A percentile compares a stretch with the other conserved stretches of the same genome.
phyloP scores from a whole-genome alignment of 92 coral and sea anemone species.

The Palythoa caribaeorum region DNA sequence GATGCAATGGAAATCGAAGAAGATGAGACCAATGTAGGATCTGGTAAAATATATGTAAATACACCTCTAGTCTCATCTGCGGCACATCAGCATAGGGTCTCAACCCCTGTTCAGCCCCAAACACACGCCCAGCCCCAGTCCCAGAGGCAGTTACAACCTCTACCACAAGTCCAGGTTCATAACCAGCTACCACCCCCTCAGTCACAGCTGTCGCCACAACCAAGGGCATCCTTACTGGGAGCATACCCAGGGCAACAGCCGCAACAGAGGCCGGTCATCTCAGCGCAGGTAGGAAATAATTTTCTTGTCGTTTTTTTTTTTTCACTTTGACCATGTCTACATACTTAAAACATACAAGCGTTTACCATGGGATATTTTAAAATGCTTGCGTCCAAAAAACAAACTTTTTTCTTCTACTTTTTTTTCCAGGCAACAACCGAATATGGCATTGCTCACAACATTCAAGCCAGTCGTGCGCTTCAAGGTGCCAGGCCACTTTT shows the following conservation, averaged over 20 bases:
- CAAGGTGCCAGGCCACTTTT: slow-evolving; percentile 19
- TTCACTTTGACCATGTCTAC: too few species aligned
- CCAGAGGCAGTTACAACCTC: slow-evolving; percentile 3
- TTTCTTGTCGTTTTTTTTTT: too few species aligned
- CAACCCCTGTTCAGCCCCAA: slow-evolving; percentile 4
- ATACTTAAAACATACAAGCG: too few species aligned
- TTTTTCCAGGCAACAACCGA: slow-evolving; percentile 30
- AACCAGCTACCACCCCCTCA: slow-evolving; percentile 27
- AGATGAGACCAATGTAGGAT: slow-evolving; percentile 25
- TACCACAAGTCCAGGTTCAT: slow-evolving; percentile 23
- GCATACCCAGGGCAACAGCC: slow-evolving; percentile 21
- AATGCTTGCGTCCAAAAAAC: background rate
- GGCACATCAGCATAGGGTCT: slow-evolving; percentile 3
- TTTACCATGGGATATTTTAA: too few species aligned
- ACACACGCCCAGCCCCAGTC: slow-evolving; percentile 20
- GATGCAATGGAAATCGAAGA: slow-evolving; percentile 51
- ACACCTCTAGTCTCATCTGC: slow-evolving; percentile 27
- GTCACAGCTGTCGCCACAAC: slow-evolving; percentile 27
- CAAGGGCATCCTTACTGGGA: slow-evolving; percentile 30
- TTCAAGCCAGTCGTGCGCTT: slow-evolving; percentile 9
- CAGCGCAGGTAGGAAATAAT: background rate
- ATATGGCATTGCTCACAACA: slow-evolving; percentile 11
- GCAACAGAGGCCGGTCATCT: slow-evolving; percentile 18
- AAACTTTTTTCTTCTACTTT: background rate
- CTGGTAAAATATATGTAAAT: slow-evolving; percentile 44